Conservation (phyloP, 2,888 invertebrate genomes). For the Marasmarcha lunaedactyla region DNA sequence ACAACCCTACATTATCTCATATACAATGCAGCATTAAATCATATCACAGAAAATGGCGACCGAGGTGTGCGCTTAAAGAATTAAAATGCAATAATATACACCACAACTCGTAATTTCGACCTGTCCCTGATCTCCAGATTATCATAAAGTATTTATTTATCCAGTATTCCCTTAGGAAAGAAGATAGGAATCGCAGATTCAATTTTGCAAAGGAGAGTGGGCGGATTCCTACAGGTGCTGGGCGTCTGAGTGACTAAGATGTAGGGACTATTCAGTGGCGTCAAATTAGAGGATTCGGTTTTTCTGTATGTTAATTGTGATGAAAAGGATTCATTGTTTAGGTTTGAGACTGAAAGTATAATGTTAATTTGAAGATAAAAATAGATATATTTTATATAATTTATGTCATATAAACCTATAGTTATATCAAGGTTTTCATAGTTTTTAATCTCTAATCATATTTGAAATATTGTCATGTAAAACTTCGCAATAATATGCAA, state of each 20-base stretch:
- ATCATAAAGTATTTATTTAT: conserved; percentile 68
- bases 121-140: conserved; percentile 62
- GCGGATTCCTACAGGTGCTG: conserved; percentile 52
- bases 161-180: conserved; percentile 57
- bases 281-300: conserved; percentile 17
- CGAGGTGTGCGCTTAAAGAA: conserved; percentile 53
- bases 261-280: conserved; percentile 24
- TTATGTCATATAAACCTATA: too few relatives aligned
- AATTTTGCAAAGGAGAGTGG: conserved; percentile 48
- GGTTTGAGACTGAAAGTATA: too few relatives aligned
- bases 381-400: too few relatives aligned
- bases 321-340: too few relatives aligned
- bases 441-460: too few relatives aligned
- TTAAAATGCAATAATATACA: conserved; percentile 67
- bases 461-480: too few relatives aligned
- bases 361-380: too few relatives aligned
- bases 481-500: too few relatives aligned
- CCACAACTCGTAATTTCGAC: conserved; percentile 51
- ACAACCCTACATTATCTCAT: conserved; percentile 19
- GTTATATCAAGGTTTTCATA: too few relatives aligned
- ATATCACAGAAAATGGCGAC: conserved; percentile 52
- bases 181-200: conserved; percentile 64
- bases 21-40: conserved; percentile 61
- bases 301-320: too few relatives aligned
- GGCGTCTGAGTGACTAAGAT: conserved; percentile 23